Percentiles rank a stretch among this genome's conserved stretches.
Conservation (phyloP, 2,113 vertebrate genomes). For the Plecturocebus donacophilus region DNA sequence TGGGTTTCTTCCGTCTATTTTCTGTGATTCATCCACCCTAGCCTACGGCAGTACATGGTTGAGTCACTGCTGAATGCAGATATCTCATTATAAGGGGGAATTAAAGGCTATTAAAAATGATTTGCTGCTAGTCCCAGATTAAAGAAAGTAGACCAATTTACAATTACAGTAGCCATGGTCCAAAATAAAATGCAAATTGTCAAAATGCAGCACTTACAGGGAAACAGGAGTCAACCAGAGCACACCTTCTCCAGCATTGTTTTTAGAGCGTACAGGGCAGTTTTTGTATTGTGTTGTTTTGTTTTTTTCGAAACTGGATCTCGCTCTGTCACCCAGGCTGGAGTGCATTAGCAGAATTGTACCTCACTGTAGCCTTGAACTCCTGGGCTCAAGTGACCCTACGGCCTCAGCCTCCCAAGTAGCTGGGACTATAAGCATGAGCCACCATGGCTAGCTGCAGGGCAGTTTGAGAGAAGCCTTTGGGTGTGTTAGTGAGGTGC, state of each 20-base stretch:
- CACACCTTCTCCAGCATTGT: not conserved
- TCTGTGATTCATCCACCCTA: conserved; percentile 61
- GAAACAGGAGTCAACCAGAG: not conserved
- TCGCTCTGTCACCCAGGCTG: too few relatives aligned
- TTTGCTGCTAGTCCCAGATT: conserved; percentile 71
- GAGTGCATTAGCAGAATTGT: too few relatives aligned
- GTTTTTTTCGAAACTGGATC: too few relatives aligned
- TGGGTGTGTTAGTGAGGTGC: not conserved
- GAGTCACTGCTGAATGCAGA: conserved; percentile 68
- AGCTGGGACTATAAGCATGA: too few relatives aligned
- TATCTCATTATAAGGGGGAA: conserved; percentile 72
- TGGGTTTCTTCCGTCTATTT: conserved; percentile 58
- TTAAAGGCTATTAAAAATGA: conserved; percentile 77
- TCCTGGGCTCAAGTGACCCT: too few relatives aligned
- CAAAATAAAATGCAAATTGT: conserved; percentile 71
- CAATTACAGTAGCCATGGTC: conserved; percentile 52
- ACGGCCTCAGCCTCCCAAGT: too few relatives aligned
- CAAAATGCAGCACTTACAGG: not conserved
- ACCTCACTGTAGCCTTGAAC: too few relatives aligned
- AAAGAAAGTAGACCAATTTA: conserved; percentile 70
- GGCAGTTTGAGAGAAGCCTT: not conserved
- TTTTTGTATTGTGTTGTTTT: not conserved
- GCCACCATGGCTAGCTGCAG: too few relatives aligned
- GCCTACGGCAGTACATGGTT: conserved; percentile 62
- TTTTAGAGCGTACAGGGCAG: not conserved